Conservation (phyloP, 2,888 invertebrate species). For the Amphipyra tragopoginis region DNA sequence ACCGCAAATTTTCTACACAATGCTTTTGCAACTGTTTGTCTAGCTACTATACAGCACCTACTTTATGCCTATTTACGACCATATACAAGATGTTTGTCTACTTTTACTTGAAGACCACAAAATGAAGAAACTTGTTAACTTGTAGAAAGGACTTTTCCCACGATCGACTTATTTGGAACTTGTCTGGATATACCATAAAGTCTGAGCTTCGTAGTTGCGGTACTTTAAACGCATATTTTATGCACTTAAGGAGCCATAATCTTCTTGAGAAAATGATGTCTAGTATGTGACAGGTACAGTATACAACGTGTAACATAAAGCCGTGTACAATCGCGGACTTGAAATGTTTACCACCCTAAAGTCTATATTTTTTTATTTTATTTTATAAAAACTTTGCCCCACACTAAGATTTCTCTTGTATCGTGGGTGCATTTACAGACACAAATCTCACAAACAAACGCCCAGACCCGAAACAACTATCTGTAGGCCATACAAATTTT, state of each 20-base stretch:
- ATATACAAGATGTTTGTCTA: constrained; percentile 24
- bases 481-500: too few species aligned
- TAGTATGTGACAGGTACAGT: too few species aligned
- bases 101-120: constrained; percentile 48
- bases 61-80: constrained; percentile 37
- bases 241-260: constrained; percentile 11
- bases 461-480: too few species aligned
- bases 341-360: too few species aligned
- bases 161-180: constrained; percentile 46
- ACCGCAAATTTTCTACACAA: constrained; percentile 66
- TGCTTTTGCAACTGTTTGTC: constrained; percentile 38
- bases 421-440: too few species aligned
- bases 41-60: constrained; percentile 21
- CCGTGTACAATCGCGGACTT: too few species aligned
- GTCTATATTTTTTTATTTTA: too few species aligned
- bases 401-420: too few species aligned
- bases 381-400: too few species aligned
- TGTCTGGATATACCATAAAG: constrained; percentile 40
- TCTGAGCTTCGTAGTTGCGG: constrained; percentile 35
- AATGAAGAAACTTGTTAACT: constrained; percentile 31
- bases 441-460: too few species aligned
- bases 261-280: constrained; percentile 6
- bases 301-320: too few species aligned
- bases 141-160: constrained; percentile 51
- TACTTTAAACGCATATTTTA: constrained; percentile 38